Evolutionary conservation across 2,797 vertebrate genomes (phyloP).

Genomic region (Toxotes lorentzi): DNA sequence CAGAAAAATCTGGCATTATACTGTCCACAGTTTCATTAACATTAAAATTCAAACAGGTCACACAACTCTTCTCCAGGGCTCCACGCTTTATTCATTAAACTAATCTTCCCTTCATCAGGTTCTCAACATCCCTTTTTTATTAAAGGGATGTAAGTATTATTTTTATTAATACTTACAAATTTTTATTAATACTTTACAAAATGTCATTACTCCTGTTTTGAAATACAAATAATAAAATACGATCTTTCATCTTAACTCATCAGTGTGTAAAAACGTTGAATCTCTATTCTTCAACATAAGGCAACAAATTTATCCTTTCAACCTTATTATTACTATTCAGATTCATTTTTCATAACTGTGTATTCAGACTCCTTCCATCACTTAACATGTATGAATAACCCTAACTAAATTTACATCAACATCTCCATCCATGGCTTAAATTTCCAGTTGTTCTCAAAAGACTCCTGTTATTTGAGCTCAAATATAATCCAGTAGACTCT

Average conservation of each 20-base stretch:
- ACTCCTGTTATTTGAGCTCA: neutral
- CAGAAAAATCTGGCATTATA: too few relatives aligned
- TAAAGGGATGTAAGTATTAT: too few relatives aligned
- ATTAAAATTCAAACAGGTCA: neutral
- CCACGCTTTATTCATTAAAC: neutral
- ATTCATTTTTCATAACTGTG: neutral
- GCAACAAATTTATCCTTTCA: neutral
- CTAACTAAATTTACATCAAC: neutral
- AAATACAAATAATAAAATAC: neutral
- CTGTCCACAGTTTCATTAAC: neutral
- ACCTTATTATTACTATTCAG: neutral
- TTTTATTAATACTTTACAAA: neutral
- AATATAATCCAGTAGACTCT: neutral
- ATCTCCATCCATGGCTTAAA: neutral
- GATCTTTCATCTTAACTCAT: neutral
- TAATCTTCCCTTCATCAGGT: neutral
- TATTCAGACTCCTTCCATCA: neutral
- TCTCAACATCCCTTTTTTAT: too few relatives aligned
- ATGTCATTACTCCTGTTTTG: neutral
- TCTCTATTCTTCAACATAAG: neutral
- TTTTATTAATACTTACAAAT: too few relatives aligned
- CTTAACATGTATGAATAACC: neutral
- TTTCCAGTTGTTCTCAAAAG: neutral
- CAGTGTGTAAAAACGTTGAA: neutral
- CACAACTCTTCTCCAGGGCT: neutral